Base-by-base conservation (phyloP, 2,113 vertebrate genomes). In the Sinocyclocheilus anophthalmus region DNA sequence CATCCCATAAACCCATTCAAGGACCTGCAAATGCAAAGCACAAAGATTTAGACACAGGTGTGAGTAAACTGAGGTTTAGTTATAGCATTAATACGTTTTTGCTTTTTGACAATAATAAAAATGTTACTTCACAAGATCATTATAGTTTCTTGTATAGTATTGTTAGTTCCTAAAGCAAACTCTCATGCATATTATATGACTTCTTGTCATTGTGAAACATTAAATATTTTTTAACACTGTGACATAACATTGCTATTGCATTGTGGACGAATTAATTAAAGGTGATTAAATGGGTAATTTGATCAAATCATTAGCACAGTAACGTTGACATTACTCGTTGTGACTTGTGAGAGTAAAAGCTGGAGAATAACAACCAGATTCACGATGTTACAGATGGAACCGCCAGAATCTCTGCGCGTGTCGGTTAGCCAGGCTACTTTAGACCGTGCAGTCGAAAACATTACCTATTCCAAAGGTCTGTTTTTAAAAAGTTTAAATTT, bases 1-100 rank as follows among this genome's bases (percentile, higher is more conserved):
- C 90, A 95, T 96, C 4, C 98, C 98, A 30, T 95, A 95, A 0
- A 93, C 93, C 96, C 97, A 96, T 0, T 94, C 92, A 85, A 97
- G 91, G 75, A 91, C 94, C 98, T 99, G 81, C 4, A 91, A 86
- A 5, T 57, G 84, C 42, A 82, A 87, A 1, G 55, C 84, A 85
- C 73, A 87, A 3, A 48, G 18, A 37, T 37, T 45, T 61, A 84
- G 20, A 55, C 20, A 63, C 16, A 65, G 18, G 30, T 30, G 30
- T 30, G 30, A 30, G 30, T 30, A 30, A 30, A 30, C 30, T 30
- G 30, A 30, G 30, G 30, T 30, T 30, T 30, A 30, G 30, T 30
- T 30, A 30, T 30, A 30, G 30, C 30, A 30, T 30, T 30, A 30
- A 30, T 30, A 30, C 30, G 30, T 30, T 30, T 30, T 65, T 65